A percentile compares a stretch with the other conserved stretches of the same genome.
These are phyloP conservation scores for Atethmia centrago DNA, from an alignment of 2,888 invertebrate genomes.

Conservation along the genomic window DNA sequence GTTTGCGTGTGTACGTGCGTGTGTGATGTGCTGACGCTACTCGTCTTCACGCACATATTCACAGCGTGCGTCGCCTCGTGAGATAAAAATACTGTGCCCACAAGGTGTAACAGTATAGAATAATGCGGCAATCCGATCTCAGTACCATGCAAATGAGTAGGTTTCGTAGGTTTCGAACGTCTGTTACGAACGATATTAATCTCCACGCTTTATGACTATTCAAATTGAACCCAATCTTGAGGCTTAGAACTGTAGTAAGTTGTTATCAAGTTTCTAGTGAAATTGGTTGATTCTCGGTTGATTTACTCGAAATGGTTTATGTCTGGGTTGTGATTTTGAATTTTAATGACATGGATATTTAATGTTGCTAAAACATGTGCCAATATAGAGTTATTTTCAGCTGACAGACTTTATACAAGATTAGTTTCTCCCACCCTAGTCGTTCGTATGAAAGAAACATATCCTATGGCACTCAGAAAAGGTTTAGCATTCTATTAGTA, in stretches of 20 bases:
- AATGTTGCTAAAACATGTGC: not conserved
- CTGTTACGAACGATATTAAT: slow-evolving; percentile 59
- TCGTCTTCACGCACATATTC: no score
- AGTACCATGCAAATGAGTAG: slow-evolving; percentile 56
- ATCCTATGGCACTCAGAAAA: no score
- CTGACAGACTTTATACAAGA: no score
- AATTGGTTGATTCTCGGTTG: slow-evolving; percentile 41
- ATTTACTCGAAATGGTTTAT: slow-evolving; percentile 38
- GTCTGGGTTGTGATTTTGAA: slow-evolving; percentile 32
- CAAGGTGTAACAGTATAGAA: slow-evolving; percentile 4
- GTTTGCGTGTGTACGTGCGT: no score
- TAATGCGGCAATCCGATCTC: slow-evolving; percentile 23
- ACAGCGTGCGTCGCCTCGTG: no score
- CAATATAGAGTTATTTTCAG: not conserved
- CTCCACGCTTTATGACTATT: slow-evolving; percentile 58
- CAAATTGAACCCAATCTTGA: slow-evolving; percentile 57
- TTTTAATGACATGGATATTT: not conserved
- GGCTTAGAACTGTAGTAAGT: slow-evolving; percentile 34
- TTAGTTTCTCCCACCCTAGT: no score
- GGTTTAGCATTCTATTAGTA: no score
- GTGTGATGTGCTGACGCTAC: no score
- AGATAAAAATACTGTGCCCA: no score
- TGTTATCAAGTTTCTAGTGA: slow-evolving; percentile 39
- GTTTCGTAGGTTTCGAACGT: slow-evolving; percentile 49
- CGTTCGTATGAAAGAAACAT: no score